These are phyloP conservation scores for Callyntrura sp. DNA, from an alignment of 2,888 invertebrate species.

Conservation along the genomic window DNA sequence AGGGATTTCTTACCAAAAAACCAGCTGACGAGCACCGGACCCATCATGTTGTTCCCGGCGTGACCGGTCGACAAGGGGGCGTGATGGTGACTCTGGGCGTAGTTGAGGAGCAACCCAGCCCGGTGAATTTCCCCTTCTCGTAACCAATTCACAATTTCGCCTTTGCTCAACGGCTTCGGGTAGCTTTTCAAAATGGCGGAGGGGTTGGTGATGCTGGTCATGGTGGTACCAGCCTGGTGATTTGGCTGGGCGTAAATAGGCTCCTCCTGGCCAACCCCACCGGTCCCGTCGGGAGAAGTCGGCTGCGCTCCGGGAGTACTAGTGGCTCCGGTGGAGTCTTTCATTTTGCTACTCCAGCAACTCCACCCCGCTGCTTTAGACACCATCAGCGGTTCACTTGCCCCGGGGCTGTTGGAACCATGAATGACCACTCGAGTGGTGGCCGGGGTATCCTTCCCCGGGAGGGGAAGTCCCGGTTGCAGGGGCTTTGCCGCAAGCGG, in stretches of 20 bases:
- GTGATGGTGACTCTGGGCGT: constrained; percentile 61
- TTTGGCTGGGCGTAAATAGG: constrained; percentile 79
- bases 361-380: constrained; percentile 53
- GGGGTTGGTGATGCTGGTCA: constrained; percentile 74
- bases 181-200: constrained; percentile 76
- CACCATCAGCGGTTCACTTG: neutral
- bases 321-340: neutral
- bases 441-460: neutral
- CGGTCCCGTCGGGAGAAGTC: neutral
- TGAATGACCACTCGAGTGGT: neutral
- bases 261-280: constrained; percentile 52
- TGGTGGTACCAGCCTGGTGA: constrained; percentile 66
- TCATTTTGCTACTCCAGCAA: constrained; percentile 56
- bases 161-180: constrained; percentile 76
- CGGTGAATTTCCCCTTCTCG: constrained; percentile 79
- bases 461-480: neutral
- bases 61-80: constrained; percentile 49
- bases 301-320: neutral
- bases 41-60: constrained; percentile 11
- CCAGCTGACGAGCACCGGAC: constrained; percentile 76
- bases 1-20: constrained; percentile 76
- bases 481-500: neutral
- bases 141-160: constrained; percentile 79
- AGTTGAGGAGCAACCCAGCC: constrained; percentile 75
- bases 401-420: constrained; percentile 11